phyloP scores from a whole-genome alignment of 2,888 invertebrate genomes.

The Punctoribates punctum region DNA sequence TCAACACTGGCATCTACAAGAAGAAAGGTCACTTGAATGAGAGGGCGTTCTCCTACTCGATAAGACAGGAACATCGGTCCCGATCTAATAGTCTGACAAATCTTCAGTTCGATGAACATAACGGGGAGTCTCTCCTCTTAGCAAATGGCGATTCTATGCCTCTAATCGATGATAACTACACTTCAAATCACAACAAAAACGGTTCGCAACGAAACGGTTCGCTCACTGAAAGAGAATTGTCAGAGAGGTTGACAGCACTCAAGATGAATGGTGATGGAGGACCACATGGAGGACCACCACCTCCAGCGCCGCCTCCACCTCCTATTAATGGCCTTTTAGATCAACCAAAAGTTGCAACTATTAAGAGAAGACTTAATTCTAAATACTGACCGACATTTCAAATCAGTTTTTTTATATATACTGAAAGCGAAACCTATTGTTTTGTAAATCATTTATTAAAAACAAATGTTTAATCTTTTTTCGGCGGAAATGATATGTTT shows the following conservation, averaged over 20 bases:
- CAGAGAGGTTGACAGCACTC: constrained; percentile 27
- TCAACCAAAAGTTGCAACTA: constrained; percentile 39
- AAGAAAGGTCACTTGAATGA: constrained; percentile 89
- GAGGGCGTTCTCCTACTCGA: constrained; percentile 87
- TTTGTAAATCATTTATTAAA: neutral
- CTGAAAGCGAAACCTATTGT: neutral
- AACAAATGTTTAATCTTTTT: neutral
- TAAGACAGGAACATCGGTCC: constrained; percentile 86
- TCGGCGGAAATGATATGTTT: too few species aligned
- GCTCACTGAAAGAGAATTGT: constrained; percentile 16
- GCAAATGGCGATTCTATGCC: constrained; percentile 18
- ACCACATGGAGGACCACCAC: too few species aligned
- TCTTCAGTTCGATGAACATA: constrained; percentile 67
- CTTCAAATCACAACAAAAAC: neutral
- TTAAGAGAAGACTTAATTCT: constrained; percentile 29
- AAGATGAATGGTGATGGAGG: constrained; percentile 29
- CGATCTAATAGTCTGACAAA: constrained; percentile 87
- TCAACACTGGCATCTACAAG: constrained; percentile 78
- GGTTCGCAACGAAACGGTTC: neutral
- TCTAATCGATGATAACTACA: constrained; percentile 18
- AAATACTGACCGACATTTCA: constrained; percentile 1
- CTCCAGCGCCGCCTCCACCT: constrained; percentile 36
- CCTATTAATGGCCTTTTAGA: constrained; percentile 34
- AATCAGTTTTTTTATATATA: neutral
- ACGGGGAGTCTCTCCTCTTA: constrained; percentile 3